Conservation (phyloP, 2,797 vertebrate species). For the Phalanger gymnotis region DNA sequence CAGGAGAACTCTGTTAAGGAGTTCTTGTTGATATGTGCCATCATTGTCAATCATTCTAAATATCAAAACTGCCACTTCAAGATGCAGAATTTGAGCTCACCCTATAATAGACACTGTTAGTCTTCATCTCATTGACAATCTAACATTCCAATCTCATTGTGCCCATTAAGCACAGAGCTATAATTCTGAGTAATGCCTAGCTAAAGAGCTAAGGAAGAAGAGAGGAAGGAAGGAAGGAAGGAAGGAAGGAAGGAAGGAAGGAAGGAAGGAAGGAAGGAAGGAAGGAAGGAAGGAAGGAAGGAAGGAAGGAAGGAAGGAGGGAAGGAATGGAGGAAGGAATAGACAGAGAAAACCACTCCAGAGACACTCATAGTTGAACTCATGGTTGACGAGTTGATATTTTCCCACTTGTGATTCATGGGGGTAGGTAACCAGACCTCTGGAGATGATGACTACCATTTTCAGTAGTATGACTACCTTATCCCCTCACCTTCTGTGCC, state of each 20-base stretch:
- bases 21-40: constrained; percentile 40
- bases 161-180: not conserved
- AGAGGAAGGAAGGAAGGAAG: no score
- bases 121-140: not conserved
- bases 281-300: no score
- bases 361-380: not conserved
- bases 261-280: not conserved
- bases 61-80: constrained; percentile 36
- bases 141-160: not conserved
- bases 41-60: constrained; percentile 40
- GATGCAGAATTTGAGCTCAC: not conserved
- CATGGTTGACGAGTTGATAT: not conserved
- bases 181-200: not conserved
- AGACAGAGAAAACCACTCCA: not conserved
- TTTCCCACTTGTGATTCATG: not conserved
- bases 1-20: not conserved
- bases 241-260: no score
- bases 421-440: not conserved
- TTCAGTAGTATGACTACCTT: not conserved
- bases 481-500: not conserved
- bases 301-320: no score
- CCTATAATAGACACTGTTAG: not conserved
- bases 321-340: not conserved
- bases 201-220: not conserved
- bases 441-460: not conserved